Evolutionary conservation across 35 echinoderm and acorn worm genomes (phyloP).

Genomic region (Apostichopus parvimensis): DNA sequence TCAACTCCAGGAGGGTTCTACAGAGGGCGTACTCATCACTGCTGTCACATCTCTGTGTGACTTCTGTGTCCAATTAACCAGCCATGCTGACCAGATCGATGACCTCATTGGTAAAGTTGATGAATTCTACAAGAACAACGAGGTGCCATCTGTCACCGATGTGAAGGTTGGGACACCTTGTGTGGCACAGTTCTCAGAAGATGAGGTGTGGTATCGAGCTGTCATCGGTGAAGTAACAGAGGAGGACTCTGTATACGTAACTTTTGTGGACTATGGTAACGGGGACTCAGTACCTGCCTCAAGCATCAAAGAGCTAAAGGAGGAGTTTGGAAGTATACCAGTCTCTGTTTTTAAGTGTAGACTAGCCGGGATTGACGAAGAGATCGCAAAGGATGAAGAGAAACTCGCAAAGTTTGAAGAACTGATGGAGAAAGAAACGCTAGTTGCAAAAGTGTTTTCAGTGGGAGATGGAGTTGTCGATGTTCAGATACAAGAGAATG

Average conservation of each 20-base stretch:
- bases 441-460: slow-evolving; percentile 4
- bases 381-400: not conserved
- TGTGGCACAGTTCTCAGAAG: slow-evolving; percentile 83
- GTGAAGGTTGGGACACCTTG: slow-evolving; percentile 69
- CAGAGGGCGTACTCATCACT: slow-evolving; percentile 23
- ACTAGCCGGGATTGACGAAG: slow-evolving; percentile 40
- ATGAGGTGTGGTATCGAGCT: slow-evolving; percentile 91
- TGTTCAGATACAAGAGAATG: slow-evolving; percentile 8
- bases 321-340: slow-evolving; percentile 7
- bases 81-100: slow-evolving; percentile 31
- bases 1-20: slow-evolving; percentile 1
- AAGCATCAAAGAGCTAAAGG: slow-evolving; percentile 54
- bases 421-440: slow-evolving; percentile 45
- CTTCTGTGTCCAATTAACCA: slow-evolving; percentile 37
- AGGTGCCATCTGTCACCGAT: slow-evolving; percentile 1
- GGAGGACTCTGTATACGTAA: slow-evolving; percentile 26
- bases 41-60: slow-evolving; percentile 42
- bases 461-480: slow-evolving; percentile 6
- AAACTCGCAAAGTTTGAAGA: slow-evolving; percentile 46
- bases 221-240: slow-evolving; percentile 49
- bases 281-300: slow-evolving; percentile 51
- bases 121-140: slow-evolving; percentile 46
- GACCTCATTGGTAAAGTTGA: slow-evolving; percentile 35
- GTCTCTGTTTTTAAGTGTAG: slow-evolving; percentile 20
- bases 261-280: slow-evolving; percentile 85